Evolutionary conservation across 2,113 vertebrate species (phyloP), one percentile per base, ranked within the genome.

Genomic region (Pollachius pollachius): DNA sequence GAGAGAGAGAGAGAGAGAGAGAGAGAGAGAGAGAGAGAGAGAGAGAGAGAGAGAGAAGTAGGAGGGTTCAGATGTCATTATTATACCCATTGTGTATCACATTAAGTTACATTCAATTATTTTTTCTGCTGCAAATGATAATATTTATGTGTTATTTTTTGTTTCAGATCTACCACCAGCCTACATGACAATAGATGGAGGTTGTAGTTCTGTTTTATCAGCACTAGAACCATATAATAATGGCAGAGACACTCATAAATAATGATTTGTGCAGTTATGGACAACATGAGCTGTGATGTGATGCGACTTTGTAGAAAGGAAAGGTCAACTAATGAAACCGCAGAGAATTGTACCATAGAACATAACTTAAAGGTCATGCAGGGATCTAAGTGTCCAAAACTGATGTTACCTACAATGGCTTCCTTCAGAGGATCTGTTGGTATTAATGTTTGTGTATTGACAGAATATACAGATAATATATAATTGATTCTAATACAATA

Each of bases 301-400:
- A 7, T 13, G 41, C 11, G 41, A 48, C 2, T 11, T 48, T 9
- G 12, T 48, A 48, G 41, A 57, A 65, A 70, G 41, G 27, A 74
- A 81, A 81, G 73, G 73, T 72, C 75, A 70, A 62, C 41, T 66
- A 67, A 59, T 71, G 68, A 72, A 15, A 30, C 52, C n/a, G 64
- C 62, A 62, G 68, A 65, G 64, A 68, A 65, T 48, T 56, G 52
- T 17, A 9, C 1, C 54, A 70, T 21, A 58, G 64, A 65, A 68
- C 65, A 64, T 11, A 64, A 72, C 41, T 12, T 70, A 77, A 77
- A 81, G 76, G 57, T 41, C 67, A 67, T 16, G 19, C 18, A 27
- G 16, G 65, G 65, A 52, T 54, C 27, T 5, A 17, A 63, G 41
- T 63, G 62, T 63, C 25, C 8, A 23, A 17, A 63, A 37, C 27